Evolutionary conservation across 1,140 invertebrate species (phyloP).

Genomic region (Lycorma delicatula): DNA sequence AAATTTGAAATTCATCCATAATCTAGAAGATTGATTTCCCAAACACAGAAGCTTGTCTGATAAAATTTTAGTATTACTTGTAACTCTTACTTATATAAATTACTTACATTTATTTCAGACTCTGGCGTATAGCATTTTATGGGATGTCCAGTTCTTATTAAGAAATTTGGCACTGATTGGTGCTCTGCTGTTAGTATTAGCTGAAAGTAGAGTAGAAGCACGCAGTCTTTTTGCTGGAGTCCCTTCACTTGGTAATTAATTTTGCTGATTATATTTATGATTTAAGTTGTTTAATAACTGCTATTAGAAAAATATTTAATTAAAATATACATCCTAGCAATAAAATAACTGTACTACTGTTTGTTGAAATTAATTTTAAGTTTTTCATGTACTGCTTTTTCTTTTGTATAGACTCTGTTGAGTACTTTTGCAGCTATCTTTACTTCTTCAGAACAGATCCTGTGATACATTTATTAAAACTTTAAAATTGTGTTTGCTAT

Average conservation of each 20-base stretch:
- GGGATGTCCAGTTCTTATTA: constrained; percentile 94
- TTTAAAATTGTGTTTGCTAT: no score
- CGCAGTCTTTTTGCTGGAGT: constrained; percentile 96
- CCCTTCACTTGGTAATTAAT: constrained; percentile 66
- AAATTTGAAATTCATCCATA: no score
- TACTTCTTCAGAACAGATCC: no score
- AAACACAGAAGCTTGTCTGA: no score
- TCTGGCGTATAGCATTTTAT: constrained; percentile 94
- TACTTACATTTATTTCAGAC: constrained; percentile 57
- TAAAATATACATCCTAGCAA: no score
- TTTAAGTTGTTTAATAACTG: background rate
- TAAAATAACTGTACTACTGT: no score
- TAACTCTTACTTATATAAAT: background rate
- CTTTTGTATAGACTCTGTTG: no score
- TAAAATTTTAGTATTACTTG: background rate
- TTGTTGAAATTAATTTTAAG: no score
- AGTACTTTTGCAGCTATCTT: no score
- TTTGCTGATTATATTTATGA: background rate
- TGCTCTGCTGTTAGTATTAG: constrained; percentile 85
- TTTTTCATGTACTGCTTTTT: no score
- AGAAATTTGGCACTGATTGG: constrained; percentile 95
- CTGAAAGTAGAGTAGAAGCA: constrained; percentile 87
- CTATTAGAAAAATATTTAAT: background rate
- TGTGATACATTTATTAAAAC: no score
- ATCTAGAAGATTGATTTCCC: no score